phyloP scores from a whole-genome alignment of 2,888 invertebrate species.

The Lobophora halterata region DNA sequence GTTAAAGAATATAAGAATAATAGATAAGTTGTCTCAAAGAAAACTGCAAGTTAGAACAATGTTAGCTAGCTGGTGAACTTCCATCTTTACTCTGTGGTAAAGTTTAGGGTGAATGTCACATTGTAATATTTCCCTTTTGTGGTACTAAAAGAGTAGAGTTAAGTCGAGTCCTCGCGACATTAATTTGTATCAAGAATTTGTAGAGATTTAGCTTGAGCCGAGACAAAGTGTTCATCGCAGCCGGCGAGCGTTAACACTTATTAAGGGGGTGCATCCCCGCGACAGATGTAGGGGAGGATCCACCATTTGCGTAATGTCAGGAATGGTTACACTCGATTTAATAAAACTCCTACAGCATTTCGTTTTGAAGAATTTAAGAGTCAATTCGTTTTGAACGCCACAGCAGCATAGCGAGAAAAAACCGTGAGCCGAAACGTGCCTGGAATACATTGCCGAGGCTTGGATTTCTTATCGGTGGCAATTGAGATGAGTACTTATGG shows the following conservation, averaged over 20 bases:
- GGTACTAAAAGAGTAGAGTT: constrained; percentile 73
- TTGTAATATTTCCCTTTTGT: constrained; percentile 49
- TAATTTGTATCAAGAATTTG: constrained; percentile 81
- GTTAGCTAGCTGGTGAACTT: no score
- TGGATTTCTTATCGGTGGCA: constrained; percentile 81
- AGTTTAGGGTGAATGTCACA: constrained; percentile 43
- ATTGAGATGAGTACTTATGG: constrained; percentile 81
- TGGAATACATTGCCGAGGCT: constrained; percentile 76
- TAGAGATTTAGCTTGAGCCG: constrained; percentile 78
- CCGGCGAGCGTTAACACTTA: constrained; percentile 80
- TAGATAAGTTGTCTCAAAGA: no score
- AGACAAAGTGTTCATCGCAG: constrained; percentile 74
- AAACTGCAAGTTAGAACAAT: no score
- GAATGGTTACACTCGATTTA: constrained; percentile 81
- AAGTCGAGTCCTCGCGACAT: constrained; percentile 66
- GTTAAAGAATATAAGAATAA: no score
- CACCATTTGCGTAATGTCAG: constrained; percentile 80
- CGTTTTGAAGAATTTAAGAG: constrained; percentile 79
- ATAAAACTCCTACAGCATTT: constrained; percentile 80
- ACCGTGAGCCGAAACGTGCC: constrained; percentile 78
- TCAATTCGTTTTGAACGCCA: constrained; percentile 79
- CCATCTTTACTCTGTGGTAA: no score
- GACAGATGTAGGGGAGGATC: constrained; percentile 80
- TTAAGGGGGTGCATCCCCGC: constrained; percentile 80
- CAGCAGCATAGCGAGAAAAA: constrained; percentile 74